These are phyloP conservation scores for Plecturocebus donacophilus DNA, from an alignment of 2,113 vertebrate genomes.

Conservation along the genomic window DNA sequence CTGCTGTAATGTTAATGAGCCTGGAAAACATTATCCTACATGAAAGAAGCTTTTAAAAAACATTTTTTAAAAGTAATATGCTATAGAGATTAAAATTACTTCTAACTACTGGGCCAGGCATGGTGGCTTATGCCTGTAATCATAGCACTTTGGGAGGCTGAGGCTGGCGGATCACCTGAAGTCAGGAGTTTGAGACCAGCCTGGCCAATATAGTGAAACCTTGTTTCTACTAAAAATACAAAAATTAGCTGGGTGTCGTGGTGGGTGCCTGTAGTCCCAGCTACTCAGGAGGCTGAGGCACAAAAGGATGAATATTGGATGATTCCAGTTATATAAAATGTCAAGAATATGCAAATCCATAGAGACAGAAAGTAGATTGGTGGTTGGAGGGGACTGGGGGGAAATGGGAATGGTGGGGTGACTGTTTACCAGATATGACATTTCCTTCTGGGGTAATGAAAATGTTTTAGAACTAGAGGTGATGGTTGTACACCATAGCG, in stretches of 20 bases:
- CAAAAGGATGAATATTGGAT: not conserved
- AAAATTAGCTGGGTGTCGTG: no score
- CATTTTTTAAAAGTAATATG: not conserved
- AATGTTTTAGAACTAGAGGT: not conserved
- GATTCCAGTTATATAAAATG: not conserved
- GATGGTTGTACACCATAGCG: not conserved
- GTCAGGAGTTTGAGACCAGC: no score
- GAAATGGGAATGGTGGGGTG: not conserved
- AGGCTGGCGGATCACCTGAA: no score
- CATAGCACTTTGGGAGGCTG: no score
- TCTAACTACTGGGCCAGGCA: not conserved
- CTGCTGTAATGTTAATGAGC: not conserved
- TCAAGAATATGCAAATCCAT: not conserved
- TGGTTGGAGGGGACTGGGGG: not conserved
- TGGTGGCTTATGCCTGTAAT: no score
- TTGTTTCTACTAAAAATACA: no score
- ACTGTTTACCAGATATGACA: not conserved
- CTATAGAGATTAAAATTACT: not conserved
- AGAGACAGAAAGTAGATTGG: not conserved
- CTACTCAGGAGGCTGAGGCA: not conserved
- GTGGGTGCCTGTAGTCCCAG: no score
- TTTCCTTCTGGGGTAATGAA: not conserved
- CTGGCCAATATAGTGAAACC: no score
- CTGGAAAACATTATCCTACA: not conserved
- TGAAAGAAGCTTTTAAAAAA: slow-evolving; percentile 5